Conservation (phyloP, 2,113 vertebrate genomes). For the Desmodus rotundus region DNA sequence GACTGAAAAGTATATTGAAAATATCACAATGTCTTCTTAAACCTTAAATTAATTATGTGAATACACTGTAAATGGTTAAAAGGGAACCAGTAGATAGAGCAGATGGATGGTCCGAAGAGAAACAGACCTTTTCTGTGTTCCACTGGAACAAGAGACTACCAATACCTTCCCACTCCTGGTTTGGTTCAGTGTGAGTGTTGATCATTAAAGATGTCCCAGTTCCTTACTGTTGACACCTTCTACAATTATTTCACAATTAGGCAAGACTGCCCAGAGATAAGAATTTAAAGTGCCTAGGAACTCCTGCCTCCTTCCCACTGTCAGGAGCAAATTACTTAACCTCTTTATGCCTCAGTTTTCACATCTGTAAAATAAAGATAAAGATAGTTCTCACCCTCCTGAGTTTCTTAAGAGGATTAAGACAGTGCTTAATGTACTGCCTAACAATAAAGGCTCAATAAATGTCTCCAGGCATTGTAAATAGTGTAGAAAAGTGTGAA, state of each 20-base stretch:
- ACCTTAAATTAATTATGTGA: not conserved
- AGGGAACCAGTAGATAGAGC: not conserved
- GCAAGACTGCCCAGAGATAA: not conserved
- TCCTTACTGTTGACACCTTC: not conserved
- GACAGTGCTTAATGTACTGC: not conserved
- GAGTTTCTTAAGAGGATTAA: slow-evolving; percentile 45
- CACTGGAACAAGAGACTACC: not conserved
- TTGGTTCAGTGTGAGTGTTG: not conserved
- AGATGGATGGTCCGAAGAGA: not conserved
- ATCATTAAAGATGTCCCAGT: not conserved
- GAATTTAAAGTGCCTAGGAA: not conserved
- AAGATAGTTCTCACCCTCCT: not conserved
- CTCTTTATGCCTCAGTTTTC: slow-evolving; percentile 47
- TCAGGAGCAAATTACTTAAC: not conserved
- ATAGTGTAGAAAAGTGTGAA: not conserved
- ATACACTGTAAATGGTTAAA: not conserved
- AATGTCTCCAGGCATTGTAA: not conserved
- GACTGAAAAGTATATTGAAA: not conserved
- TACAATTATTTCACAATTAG: not conserved
- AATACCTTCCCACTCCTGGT: not conserved
- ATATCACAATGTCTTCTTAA: not conserved
- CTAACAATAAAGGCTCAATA: not conserved
- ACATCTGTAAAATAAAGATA: slow-evolving; percentile 54
- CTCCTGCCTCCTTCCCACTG: not conserved
- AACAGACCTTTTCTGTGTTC: not conserved